Percentiles rank a stretch among this genome's conserved stretches.
phyloP scores from a whole-genome alignment of 2,888 invertebrate genomes.

The Lamellibrachia satsuma region DNA sequence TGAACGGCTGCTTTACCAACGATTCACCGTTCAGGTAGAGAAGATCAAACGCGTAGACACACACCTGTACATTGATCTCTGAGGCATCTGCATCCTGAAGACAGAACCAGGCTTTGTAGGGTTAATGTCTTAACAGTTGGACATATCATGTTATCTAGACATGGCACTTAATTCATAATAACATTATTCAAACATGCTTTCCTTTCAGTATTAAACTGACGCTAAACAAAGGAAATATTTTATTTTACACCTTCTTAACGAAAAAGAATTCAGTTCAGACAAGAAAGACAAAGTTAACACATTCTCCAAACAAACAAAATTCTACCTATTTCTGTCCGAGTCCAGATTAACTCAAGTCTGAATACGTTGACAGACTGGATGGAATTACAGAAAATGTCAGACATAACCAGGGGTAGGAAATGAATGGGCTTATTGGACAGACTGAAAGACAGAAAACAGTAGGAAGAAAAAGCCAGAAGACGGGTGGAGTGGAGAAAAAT shows the following conservation, averaged over 20 bases:
- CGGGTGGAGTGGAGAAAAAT: not conserved
- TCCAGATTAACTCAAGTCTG: not conserved
- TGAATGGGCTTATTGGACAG: not conserved
- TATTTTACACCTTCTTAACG: no score
- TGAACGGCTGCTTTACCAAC: conserved; percentile 81
- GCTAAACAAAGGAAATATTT: no score
- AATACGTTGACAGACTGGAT: not conserved
- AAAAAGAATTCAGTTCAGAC: no score
- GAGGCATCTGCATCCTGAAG: conserved; percentile 77
- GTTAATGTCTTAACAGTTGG: no score
- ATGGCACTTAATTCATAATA: no score
- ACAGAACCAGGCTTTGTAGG: not conserved
- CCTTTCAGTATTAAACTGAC: no score
- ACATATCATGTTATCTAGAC: not conserved
- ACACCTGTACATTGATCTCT: conserved; percentile 87
- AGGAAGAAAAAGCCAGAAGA: not conserved
- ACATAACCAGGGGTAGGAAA: not conserved
- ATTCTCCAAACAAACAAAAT: no score
- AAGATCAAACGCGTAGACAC: conserved; percentile 96
- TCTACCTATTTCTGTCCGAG: not conserved
- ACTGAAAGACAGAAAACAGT: not conserved
- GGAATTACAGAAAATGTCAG: not conserved
- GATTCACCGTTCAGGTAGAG: conserved; percentile 89
- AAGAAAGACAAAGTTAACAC: no score
- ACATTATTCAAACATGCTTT: no score